A percentile compares a stretch with the other conserved stretches of the same genome.
Conservation (phyloP, 2,888 invertebrate genomes). For the Cantharis lateralis region DNA sequence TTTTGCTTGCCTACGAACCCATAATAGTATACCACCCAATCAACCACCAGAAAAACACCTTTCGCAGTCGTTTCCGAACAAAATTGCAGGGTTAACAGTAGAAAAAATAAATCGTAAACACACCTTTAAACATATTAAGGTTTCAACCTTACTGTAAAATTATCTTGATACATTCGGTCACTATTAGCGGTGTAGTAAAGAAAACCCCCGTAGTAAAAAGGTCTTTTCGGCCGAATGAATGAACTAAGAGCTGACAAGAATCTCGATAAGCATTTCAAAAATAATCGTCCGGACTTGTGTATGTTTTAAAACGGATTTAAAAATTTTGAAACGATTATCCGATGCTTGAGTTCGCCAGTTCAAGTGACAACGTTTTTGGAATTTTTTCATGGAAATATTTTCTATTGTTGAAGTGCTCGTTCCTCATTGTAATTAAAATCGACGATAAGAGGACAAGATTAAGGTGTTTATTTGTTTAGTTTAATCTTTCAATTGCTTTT, state of each 20-base stretch:
- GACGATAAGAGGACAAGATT: neutral
- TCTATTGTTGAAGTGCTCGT: neutral
- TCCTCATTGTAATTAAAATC: neutral
- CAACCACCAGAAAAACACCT: neutral
- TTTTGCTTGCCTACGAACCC: neutral
- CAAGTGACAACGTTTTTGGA: neutral
- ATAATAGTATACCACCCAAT: neutral
- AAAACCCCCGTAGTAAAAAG: neutral
- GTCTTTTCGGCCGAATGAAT: neutral
- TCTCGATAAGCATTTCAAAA: neutral
- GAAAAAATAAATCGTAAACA: neutral
- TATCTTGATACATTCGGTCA: neutral
- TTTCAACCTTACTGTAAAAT: neutral
- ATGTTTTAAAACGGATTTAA: neutral
- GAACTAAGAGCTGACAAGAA: neutral
- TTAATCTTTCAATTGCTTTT: neutral
- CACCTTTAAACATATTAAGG: neutral
- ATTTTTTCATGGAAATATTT: neutral
- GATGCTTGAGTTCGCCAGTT: neutral
- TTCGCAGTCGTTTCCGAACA: neutral
- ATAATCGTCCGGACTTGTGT: neutral
- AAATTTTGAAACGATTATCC: neutral
- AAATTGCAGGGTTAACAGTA: neutral
- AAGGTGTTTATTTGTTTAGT: neutral
- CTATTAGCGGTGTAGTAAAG: conserved; percentile 2